These are phyloP conservation scores for Paramuricea clavata DNA, from an alignment of 92 coral and sea anemone species.

Conservation along the genomic window DNA sequence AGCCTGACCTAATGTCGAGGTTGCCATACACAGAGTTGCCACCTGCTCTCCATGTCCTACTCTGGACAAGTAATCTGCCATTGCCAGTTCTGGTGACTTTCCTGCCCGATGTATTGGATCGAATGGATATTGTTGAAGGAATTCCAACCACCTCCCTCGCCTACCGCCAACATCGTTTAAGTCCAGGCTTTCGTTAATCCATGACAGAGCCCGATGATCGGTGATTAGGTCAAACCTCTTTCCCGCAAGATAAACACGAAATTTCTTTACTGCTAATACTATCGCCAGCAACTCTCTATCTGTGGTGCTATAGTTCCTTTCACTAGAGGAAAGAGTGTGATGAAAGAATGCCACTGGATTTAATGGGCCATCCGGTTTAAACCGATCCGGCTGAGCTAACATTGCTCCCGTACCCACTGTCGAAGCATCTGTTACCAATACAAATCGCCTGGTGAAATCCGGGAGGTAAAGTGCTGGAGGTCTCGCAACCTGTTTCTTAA, in stretches of 20 bases:
- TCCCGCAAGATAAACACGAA: slow-evolving; percentile 21
- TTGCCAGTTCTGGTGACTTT: slow-evolving; percentile 2
- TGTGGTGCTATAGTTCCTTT: slow-evolving; percentile 25
- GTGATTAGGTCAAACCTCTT: neutral
- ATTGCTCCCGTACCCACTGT: slow-evolving; percentile 23
- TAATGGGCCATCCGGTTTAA: neutral
- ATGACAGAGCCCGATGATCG: neutral
- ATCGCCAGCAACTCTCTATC: slow-evolving; percentile 18
- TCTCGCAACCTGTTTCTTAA: slow-evolving; percentile 13
- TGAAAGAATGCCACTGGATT: slow-evolving; percentile 16
- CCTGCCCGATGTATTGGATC: slow-evolving; percentile 17
- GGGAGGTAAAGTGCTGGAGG: slow-evolving; percentile 36
- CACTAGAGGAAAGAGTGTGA: neutral
- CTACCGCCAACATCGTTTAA: slow-evolving; percentile 7
- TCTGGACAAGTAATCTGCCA: slow-evolving; percentile 20
- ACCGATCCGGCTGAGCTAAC: slow-evolving; percentile 17
- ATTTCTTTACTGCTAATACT: slow-evolving; percentile 14
- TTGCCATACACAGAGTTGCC: neutral
- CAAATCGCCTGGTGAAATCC: slow-evolving; percentile 24
- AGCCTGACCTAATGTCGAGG: neutral
- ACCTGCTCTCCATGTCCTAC: slow-evolving; percentile 16
- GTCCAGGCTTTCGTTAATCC: slow-evolving; percentile 36
- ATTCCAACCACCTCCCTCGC: slow-evolving; percentile 34
- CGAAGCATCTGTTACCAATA: slow-evolving; percentile 38
- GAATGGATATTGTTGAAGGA: slow-evolving; percentile 14